phyloP scores from a whole-genome alignment of 1,140 invertebrate species.

The Euwallacea similis region DNA sequence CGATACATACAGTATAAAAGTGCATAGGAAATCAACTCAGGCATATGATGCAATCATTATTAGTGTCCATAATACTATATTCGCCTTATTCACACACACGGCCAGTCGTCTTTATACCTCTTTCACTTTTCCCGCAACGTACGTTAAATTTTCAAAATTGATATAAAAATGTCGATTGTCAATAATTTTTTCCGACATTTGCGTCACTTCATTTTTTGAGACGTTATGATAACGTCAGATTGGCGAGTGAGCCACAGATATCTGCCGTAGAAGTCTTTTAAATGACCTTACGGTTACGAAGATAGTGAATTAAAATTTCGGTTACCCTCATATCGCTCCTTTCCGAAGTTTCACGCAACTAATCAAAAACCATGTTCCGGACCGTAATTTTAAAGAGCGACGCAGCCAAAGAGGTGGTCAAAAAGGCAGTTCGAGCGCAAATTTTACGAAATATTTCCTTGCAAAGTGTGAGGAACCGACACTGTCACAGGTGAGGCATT shows the following conservation, averaged over 20 bases:
- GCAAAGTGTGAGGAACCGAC: slow-evolving; percentile 64
- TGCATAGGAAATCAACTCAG: too few species aligned
- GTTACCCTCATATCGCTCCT: slow-evolving; percentile 37
- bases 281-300: slow-evolving; percentile 48
- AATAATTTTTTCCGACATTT: neutral
- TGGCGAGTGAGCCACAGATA: slow-evolving; percentile 15
- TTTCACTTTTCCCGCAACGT: neutral
- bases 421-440: slow-evolving; percentile 61
- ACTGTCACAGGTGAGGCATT: slow-evolving; percentile 59
- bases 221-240: slow-evolving; percentile 23
- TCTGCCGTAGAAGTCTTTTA: slow-evolving; percentile 46
- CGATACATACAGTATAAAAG: too few species aligned
- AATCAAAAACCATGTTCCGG: slow-evolving; percentile 59
- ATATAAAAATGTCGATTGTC: neutral
- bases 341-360: slow-evolving; percentile 19
- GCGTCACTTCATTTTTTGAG: neutral
- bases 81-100: neutral
- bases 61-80: neutral
- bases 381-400: slow-evolving; percentile 67
- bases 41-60: neutral
- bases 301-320: slow-evolving; percentile 37
- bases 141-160: neutral
- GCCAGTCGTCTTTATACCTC: neutral
- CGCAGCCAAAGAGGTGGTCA: slow-evolving; percentile 61
- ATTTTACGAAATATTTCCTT: slow-evolving; percentile 62